Evolutionary conservation across 2,797 vertebrate species (phyloP).

Genomic region (Microhierax caerulescens): DNA sequence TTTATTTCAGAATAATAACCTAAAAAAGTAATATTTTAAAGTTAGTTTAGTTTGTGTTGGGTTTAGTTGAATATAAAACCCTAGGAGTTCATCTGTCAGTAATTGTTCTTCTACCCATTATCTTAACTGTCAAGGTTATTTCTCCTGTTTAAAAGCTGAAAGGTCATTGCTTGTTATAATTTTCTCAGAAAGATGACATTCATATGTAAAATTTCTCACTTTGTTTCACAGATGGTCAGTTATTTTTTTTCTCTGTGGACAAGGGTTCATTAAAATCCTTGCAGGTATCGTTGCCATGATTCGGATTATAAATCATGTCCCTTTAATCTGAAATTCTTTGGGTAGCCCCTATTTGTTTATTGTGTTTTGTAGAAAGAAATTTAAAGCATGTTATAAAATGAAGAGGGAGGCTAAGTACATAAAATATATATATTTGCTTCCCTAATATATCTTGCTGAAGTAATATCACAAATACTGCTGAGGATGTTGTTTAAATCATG

Average conservation of each 20-base stretch:
- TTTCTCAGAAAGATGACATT: background rate
- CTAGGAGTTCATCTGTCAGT: background rate
- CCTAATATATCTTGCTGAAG: background rate
- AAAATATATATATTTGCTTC: background rate
- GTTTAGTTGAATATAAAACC: background rate
- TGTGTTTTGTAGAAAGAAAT: background rate
- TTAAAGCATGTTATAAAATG: background rate
- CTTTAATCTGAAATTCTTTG: background rate
- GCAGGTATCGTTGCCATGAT: background rate
- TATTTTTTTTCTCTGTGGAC: background rate
- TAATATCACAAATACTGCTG: background rate
- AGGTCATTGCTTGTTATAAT: background rate
- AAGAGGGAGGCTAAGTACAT: background rate
- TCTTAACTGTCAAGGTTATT: background rate
- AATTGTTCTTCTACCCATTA: background rate
- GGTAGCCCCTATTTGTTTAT: background rate
- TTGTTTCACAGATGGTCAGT: background rate
- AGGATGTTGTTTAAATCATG: background rate
- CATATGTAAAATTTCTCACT: background rate
- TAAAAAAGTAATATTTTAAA: background rate
- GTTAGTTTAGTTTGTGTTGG: background rate
- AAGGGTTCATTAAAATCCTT: background rate
- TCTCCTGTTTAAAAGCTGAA: background rate
- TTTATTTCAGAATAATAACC: background rate
- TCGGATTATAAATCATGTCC: background rate